phyloP scores from a whole-genome alignment of 30 jellyfish, hydroid and myxozoan genomes.

The Hydra vulgaris region DNA sequence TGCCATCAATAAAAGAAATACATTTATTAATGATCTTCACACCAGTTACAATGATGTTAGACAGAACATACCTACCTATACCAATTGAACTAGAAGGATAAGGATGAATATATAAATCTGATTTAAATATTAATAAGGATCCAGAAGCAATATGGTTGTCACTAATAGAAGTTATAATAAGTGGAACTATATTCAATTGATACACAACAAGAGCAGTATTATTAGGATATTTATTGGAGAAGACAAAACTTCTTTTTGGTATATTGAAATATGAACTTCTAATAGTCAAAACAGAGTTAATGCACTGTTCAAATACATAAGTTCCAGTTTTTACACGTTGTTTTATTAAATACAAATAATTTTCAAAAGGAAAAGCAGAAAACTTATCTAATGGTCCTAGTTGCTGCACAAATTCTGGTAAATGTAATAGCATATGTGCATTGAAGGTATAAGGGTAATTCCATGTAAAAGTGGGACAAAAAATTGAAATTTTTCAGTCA shows the following conservation, averaged over 20 bases:
- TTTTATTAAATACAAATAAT: neutral
- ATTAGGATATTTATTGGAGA: neutral
- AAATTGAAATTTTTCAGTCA: too few relatives aligned
- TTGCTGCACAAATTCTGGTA: neutral
- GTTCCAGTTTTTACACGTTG: neutral
- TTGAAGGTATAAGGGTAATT: neutral
- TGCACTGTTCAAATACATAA: neutral
- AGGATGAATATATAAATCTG: neutral
- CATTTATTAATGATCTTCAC: neutral
- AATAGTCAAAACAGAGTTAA: neutral
- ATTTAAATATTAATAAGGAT: neutral
- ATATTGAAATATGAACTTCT: neutral
- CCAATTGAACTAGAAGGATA: neutral
- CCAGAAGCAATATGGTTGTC: neutral
- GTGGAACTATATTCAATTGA: neutral
- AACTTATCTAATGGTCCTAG: neutral
- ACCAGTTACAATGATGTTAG: neutral
- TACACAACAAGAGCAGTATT: neutral
- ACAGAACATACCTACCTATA: neutral
- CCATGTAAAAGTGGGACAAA: too few relatives aligned
- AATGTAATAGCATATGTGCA: neutral
- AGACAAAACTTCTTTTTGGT: neutral
- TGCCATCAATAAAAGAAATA: neutral
- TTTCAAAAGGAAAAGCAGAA: neutral
- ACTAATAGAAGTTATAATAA: neutral